Base-by-base conservation (phyloP, 2,888 invertebrate species). In the Sceliomorpha sp. region DNA sequence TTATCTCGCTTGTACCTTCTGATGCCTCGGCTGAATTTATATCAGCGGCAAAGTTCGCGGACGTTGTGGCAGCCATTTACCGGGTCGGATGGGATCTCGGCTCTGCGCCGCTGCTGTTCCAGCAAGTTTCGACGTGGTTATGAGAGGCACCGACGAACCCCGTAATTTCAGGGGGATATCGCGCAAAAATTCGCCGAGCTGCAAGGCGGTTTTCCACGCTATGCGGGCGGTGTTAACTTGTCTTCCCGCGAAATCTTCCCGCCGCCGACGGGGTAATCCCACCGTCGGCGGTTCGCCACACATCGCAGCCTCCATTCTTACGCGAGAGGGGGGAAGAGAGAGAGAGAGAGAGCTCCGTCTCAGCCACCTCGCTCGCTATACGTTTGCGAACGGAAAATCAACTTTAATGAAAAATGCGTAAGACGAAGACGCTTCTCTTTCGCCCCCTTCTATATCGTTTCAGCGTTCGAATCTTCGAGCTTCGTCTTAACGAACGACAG, bases 191-290 rank as follows among this genome's bases (percentile, higher is more conserved):
- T 66, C 73, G 32, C 39, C 32, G 44, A 50, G 20, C n/a, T 26
- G 34, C 34, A 31, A 64, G 69, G 67, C 62, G 62, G 58, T 64
- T 64, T 70, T 64, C 48, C 64, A 40, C 37, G 53, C 42, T 58
- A 70, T 58, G 63, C 59, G 55, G 64, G 48, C 37, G 70, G 73
- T 67, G 74, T 75, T 77, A 76, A 71, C 73, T 70, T 68, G 74
- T 72, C 77, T 72, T 51, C 12, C 44, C 58, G 55, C 64, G 69
- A 73, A 72, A 72, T 73, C 74, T 60, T 60, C 32, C 48, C 56
- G 59, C 44, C 56, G 59, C 44, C 72, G 67, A 53, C 70, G 48
- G 26, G 64, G 72, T 75, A 76, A 77, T 79, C 75, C 74, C 50
- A 37, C 68, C 44, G 40, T 47, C 45, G 39, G 48, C 42, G 47